A percentile compares a stretch with the other conserved stretches of the same genome.
Conservation (phyloP, 2,888 invertebrate genomes). For the Nebria salina region DNA sequence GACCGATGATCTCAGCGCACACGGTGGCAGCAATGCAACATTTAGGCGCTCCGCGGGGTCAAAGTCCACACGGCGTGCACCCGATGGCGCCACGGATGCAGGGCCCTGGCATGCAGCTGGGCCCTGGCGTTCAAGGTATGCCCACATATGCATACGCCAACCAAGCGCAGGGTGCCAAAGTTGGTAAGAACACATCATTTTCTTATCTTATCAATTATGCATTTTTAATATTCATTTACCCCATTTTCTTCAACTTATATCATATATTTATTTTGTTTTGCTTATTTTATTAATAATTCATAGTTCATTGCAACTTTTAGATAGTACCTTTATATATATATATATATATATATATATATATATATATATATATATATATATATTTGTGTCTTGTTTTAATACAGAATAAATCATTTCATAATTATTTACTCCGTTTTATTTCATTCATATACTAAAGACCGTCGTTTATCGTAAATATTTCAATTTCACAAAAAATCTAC, state of each 20-base stretch:
- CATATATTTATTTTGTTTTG: neutral
- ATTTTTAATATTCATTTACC: neutral
- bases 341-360: too few species aligned
- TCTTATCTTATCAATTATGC: slow-evolving; percentile 18
- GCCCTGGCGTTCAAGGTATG: slow-evolving; percentile 67
- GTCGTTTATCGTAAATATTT: too few species aligned
- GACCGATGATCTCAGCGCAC: slow-evolving; percentile 73
- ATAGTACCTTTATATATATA: too few species aligned
- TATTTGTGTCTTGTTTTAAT: too few species aligned
- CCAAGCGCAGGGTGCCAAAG: slow-evolving; percentile 63
- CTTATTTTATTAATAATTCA: neutral
- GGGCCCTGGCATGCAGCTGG: slow-evolving; percentile 65
- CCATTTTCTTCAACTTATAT: slow-evolving; percentile 3
- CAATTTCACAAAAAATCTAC: too few species aligned
- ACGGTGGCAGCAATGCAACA: slow-evolving; percentile 63
- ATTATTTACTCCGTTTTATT: too few species aligned
- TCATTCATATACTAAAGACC: too few species aligned
- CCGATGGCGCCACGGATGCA: slow-evolving; percentile 70
- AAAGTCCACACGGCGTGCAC: slow-evolving; percentile 62
- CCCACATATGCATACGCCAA: slow-evolving; percentile 70
- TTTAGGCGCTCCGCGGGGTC: slow-evolving; percentile 63
- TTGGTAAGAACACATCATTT: slow-evolving; percentile 55
- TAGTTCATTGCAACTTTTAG: too few species aligned
- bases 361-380: too few species aligned
- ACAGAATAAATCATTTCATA: too few species aligned